A percentile compares a stretch with the other conserved stretches of the same genome.
These are phyloP conservation scores for Zoanthus sansibaricus DNA, from an alignment of 92 coral and sea anemone genomes.

Conservation along the genomic window DNA sequence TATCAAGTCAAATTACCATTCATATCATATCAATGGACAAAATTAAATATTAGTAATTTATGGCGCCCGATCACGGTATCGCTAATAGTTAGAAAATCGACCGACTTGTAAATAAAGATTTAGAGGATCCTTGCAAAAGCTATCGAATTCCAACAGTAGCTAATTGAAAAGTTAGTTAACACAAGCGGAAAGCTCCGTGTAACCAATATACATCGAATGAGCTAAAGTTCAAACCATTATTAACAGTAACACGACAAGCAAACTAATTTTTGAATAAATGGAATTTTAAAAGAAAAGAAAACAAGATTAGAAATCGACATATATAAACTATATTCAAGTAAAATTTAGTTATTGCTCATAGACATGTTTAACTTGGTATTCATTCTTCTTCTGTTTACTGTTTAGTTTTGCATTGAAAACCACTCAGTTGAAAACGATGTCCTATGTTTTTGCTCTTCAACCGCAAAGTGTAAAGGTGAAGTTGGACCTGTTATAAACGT, in stretches of 20 bases:
- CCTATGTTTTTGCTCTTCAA: background rate
- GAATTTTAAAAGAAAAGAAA: background rate
- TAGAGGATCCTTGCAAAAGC: background rate
- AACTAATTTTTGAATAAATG: background rate
- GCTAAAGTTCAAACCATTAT: background rate
- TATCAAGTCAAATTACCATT: constrained; percentile 30
- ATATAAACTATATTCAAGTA: background rate
- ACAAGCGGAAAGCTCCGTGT: background rate
- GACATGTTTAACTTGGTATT: background rate
- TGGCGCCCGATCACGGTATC: constrained; percentile 41
- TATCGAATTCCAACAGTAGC: background rate
- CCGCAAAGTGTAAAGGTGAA: constrained; percentile 13
- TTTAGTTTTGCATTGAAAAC: background rate
- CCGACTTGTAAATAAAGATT: background rate
- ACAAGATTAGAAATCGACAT: too few species aligned
- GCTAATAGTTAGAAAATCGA: background rate
- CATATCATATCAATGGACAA: background rate
- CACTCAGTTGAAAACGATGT: background rate
- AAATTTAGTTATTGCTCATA: background rate
- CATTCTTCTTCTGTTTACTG: background rate
- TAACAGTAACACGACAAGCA: background rate
- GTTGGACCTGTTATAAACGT: background rate
- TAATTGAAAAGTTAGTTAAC: background rate
- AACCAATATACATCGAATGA: constrained; percentile 10
- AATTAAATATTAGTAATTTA: constrained; percentile 32